Base-by-base conservation (phyloP, 1,140 invertebrate species). In the Drosophila hydei region DNA sequence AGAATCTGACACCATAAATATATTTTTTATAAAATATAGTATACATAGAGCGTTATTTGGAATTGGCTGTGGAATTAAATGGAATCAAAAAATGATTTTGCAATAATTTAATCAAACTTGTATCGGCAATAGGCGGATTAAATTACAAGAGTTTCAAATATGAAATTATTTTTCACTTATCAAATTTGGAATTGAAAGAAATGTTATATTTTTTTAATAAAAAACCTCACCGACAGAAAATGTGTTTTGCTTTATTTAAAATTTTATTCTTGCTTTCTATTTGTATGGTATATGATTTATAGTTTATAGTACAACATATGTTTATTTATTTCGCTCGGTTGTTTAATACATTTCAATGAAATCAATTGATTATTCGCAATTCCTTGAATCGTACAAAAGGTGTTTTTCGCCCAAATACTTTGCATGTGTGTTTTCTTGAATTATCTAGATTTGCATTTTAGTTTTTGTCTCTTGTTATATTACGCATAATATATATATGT, bases 171-270 rank as follows among this genome's bases (percentile, higher is more conserved):
- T n/a, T n/a, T n/a, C n/a, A n/a, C n/a, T n/a, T n/a, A n/a, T n/a
- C n/a, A n/a, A n/a, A n/a, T n/a, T n/a, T n/a, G n/a, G n/a, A n/a
- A n/a, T n/a, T 4, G 12, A 38, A 12, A 14, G 36, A 40, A 40
- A 30, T 30, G 9, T 8, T 30, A 30, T 19, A 19, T 18, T 12
- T 47, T 27, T n/a, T 25, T 5, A 33, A 33, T 12, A 33, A n/a
- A 25, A n/a, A 11, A 33, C 4, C 3, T 30, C 27, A n/a, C n/a
- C 45, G 12, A 23, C 18, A 16, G 2, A 43, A 47, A 36, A 30
- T 30, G 27, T 27, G 30, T 19, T 71, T 78, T 78, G 45, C 52
- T 77, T 87, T 81, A 80, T 71, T 74, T 87, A 87, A 87, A 85
- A 85, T 70, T 60, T 87, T 63, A 77, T 73, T 77, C 75, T 75